Percentiles rank a stretch among this genome's conserved stretches.
phyloP scores from a whole-genome alignment of 2,888 invertebrate genomes.

The Iphiclides podalirius region DNA sequence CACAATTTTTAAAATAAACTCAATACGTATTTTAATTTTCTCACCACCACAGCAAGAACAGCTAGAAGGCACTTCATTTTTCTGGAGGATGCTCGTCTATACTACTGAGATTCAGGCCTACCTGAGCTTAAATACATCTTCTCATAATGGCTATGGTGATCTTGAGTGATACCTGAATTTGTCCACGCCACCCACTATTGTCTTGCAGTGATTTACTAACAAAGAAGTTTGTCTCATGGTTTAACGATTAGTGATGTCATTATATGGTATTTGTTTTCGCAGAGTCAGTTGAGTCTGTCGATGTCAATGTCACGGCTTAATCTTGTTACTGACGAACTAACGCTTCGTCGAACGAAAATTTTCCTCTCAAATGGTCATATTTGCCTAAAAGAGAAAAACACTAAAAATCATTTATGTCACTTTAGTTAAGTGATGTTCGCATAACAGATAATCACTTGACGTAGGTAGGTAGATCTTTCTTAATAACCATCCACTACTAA shows the following conservation, averaged over 20 bases:
- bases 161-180: background rate
- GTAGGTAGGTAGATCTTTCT: too few relatives aligned
- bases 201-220: background rate
- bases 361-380: too few relatives aligned
- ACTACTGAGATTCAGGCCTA: background rate
- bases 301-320: background rate
- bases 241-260: slow-evolving; percentile 3
- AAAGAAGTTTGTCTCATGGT: background rate
- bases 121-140: slow-evolving; percentile 2
- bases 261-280: background rate
- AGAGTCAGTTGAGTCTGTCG: too few relatives aligned
- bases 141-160: background rate
- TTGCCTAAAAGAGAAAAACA: too few relatives aligned
- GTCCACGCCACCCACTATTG: background rate
- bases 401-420: too few relatives aligned
- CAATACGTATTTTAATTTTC: too few relatives aligned
- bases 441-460: too few relatives aligned
- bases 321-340: too few relatives aligned
- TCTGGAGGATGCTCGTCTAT: background rate
- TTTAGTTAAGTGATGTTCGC: too few relatives aligned
- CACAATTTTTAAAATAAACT: too few relatives aligned
- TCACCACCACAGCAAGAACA: slow-evolving; percentile 8
- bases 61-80: slow-evolving; percentile 10
- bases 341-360: too few relatives aligned
- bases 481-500: too few relatives aligned